Evolutionary conservation across 2,113 vertebrate species (phyloP).

Genomic region (Atlantisia rogersi): DNA sequence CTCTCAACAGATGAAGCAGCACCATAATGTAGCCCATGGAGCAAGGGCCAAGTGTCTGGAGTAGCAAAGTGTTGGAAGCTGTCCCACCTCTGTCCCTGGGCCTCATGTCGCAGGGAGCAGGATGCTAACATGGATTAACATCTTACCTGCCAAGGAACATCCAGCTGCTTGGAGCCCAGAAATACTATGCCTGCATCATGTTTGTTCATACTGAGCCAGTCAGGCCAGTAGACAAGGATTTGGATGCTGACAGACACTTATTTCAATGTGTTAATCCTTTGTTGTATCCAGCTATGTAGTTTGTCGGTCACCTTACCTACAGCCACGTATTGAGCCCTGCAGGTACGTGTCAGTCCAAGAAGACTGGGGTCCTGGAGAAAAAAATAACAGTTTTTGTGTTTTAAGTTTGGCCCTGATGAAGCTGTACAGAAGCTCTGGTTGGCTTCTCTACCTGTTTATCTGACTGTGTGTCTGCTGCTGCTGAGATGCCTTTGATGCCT

Average conservation of each 20-base stretch:
- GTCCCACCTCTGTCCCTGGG: not conserved
- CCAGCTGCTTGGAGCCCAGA: not conserved
- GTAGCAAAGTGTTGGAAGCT: not conserved
- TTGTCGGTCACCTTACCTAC: not conserved
- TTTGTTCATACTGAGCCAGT: not conserved
- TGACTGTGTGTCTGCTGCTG: not conserved
- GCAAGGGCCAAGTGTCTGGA: not conserved
- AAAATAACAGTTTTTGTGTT: not conserved
- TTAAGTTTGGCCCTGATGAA: not conserved
- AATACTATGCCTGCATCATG: not conserved
- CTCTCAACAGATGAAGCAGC: not conserved
- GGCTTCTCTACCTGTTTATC: not conserved
- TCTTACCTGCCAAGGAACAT: not conserved
- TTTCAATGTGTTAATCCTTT: not conserved
- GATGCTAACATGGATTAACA: accelerated
- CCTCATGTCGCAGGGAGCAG: accelerated
- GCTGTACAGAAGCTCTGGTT: not conserved
- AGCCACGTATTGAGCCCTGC: not conserved
- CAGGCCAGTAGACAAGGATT: not conserved
- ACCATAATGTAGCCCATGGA: accelerated
- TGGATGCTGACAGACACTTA: not conserved
- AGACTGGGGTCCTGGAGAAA: not conserved
- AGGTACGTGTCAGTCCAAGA: not conserved
- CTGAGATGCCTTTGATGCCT: not conserved
- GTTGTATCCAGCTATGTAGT: not conserved